These are phyloP conservation scores for Xiphophorus maculatus DNA, from an alignment of 2,113 vertebrate species.

Conservation along the genomic window DNA sequence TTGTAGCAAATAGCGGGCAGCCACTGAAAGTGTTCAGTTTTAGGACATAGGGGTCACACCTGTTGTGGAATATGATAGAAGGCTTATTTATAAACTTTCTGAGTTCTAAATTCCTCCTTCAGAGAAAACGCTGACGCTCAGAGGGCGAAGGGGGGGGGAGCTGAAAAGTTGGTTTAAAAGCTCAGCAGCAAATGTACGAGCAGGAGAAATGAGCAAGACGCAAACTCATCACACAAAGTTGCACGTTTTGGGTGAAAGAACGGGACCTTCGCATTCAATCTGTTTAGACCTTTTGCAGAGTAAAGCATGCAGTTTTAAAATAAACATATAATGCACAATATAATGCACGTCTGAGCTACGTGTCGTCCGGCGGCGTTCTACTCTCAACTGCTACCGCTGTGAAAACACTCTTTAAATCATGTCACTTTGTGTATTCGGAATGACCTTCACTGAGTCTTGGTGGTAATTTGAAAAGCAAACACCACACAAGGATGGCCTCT, in stretches of 20 bases:
- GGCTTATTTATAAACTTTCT: conserved; percentile 99
- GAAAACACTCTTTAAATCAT: conserved; percentile 63
- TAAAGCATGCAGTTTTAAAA: conserved; percentile 20
- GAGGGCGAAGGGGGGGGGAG: conserved; percentile 75
- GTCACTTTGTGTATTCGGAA: conserved; percentile 61
- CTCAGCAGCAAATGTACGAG: conserved; percentile 92
- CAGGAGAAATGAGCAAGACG: conserved; percentile 91
- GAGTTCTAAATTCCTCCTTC: conserved; percentile 95
- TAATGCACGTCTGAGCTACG: conserved; percentile 18
- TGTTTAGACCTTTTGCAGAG: neutral
- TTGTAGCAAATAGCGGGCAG: conserved; percentile 59
- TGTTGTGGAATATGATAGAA: conserved; percentile 99
- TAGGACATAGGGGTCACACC: conserved; percentile 99
- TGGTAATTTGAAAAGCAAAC: conserved; percentile 68
- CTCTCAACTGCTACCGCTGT: conserved; percentile 16
- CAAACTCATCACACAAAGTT: conserved; percentile 76
- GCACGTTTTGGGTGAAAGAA: conserved; percentile 12
- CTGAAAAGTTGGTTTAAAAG: conserved; percentile 97
- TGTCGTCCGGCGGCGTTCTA: conserved; percentile 22
- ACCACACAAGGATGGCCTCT: conserved; percentile 54
- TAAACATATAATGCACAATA: conserved; percentile 5
- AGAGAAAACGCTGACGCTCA: conserved; percentile 94
- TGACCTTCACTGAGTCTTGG: conserved; percentile 65
- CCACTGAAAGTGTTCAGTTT: conserved; percentile 99
- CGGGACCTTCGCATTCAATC: conserved; percentile 16